Base-by-base conservation (phyloP, 2,888 invertebrate species). In the Drosophila formosana region DNA sequence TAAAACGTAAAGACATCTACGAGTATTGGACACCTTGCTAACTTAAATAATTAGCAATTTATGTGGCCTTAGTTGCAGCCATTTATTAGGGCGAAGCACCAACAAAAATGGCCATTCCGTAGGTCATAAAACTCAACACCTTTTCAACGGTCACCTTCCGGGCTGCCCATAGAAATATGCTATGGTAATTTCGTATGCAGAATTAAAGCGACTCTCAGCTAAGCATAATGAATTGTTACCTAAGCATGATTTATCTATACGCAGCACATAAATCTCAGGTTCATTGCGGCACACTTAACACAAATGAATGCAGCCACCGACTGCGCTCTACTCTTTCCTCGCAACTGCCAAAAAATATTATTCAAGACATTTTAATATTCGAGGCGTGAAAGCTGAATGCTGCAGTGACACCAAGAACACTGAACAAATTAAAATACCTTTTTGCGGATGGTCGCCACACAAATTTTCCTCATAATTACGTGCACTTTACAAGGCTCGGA, bases 31-130 rank as follows among this genome's bases (percentile, higher is more conserved):
- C 63, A 74, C 60, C 70, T 53, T 72, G 53, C 56, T 45, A 68
- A 71, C 66, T 70, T 67, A 71, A 78, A 72, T 82, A 83, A 83
- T 83, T 87, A 83, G 85, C 79, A 84, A 87, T 83, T 87, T 87
- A 75, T 87, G 75, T 73, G 62, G 80, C 80, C 70, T 75, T 46
- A 25, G 45, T 60, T 39, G 30, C 37, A 43, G 65, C 52, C 63
- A 76, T 81, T 81, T 86, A 62, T 83, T 67, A 67, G 53, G 25
- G 41, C 37, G 66, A 69, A 66, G 61, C 64, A 57, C 64, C 67
- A 39, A 60, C 66, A 63, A 9, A 75, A 82, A 68, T 52, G 56
- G n/a, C 66, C 63, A 34, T 41, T 18, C 34, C 57, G 34, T 43
- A 58, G 77, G 68, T 69, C 80, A 75, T 84, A 81, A 77, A 81